phyloP scores from a whole-genome alignment of 2,888 invertebrate species.

The Lepidocyrtinus sp. region DNA sequence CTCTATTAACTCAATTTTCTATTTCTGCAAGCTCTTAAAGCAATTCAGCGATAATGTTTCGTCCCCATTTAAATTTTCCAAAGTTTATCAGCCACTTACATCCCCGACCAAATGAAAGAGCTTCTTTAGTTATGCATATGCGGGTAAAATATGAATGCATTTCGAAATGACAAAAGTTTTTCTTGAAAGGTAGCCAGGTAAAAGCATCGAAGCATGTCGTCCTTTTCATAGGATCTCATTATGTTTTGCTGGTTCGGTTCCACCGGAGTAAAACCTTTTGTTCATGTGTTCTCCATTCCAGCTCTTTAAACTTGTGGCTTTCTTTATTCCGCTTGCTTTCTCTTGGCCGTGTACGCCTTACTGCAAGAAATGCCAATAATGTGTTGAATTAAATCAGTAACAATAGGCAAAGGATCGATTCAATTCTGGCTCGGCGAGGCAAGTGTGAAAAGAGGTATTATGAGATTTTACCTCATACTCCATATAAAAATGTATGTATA shows the following conservation, averaged over 20 bases:
- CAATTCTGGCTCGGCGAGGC: neutral
- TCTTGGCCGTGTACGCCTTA: neutral
- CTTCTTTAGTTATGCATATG: no score
- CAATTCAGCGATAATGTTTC: no score
- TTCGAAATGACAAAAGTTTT: neutral
- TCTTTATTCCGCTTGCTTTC: neutral
- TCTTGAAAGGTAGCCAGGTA: neutral
- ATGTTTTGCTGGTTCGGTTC: neutral
- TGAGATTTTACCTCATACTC: neutral
- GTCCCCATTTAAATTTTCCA: neutral
- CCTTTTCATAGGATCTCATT: neutral
- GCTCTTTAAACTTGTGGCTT: conserved; percentile 2
- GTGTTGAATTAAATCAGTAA: conserved; percentile 45
- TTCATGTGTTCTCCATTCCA: neutral
- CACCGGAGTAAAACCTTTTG: neutral
- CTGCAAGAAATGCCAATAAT: conserved; percentile 8
- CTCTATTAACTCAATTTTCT: no score
- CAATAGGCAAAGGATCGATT: conserved; percentile 34
- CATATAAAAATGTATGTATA: neutral
- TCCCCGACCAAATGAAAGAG: neutral
- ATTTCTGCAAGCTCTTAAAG: no score
- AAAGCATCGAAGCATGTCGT: neutral
- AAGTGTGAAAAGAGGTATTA: conserved; percentile 11
- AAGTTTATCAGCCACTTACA: neutral
- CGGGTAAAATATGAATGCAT: neutral